Conservation (phyloP, 64 coral and sea anemone genomes). For the Stichodactyla mertensii region DNA sequence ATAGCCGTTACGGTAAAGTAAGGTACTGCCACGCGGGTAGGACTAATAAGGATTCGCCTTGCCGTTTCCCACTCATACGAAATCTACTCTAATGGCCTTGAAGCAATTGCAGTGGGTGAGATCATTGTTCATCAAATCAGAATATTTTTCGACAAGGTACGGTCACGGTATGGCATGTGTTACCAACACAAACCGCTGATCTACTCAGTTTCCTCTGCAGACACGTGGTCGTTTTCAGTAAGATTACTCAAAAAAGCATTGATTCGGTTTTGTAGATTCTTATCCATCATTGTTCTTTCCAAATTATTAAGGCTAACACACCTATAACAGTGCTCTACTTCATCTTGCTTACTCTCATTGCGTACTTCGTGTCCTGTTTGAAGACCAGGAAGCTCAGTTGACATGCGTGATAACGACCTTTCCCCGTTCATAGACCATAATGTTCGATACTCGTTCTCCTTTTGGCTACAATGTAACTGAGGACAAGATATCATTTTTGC, state of each 20-base stretch:
- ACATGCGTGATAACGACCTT: background rate
- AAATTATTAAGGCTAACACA: background rate
- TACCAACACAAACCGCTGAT: no score
- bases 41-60: no score
- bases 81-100: no score
- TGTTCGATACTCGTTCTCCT: background rate
- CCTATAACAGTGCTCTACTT: background rate
- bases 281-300: conserved; percentile 6
- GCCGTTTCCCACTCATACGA: no score
- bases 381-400: background rate
- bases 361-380: background rate
- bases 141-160: no score
- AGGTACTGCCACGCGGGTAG: no score
- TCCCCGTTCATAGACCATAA: background rate
- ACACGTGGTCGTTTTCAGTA: background rate
- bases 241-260: background rate
- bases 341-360: background rate
- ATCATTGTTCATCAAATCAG: no score
- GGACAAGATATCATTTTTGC: background rate
- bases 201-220: background rate
- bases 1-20: no score
- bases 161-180: no score
- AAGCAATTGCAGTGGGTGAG: no score
- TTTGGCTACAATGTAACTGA: background rate
- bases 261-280: background rate